Conservation (phyloP, 2,888 invertebrate genomes). For the Polydesmus complanatus region DNA sequence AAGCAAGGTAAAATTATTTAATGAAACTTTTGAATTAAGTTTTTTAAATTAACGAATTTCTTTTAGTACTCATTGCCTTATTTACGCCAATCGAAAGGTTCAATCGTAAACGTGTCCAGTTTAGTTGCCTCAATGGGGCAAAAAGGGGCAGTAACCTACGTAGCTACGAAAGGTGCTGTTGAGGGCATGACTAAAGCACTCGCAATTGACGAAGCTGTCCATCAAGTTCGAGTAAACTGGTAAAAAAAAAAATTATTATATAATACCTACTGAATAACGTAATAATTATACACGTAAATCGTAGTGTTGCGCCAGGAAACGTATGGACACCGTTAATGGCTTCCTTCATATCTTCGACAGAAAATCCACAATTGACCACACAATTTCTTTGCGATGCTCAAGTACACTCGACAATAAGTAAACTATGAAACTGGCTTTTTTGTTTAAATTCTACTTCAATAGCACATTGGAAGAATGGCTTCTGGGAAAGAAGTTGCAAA, state of each 20-base stretch:
- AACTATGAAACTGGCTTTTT: not conserved
- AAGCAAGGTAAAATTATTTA: slow-evolving; percentile 7
- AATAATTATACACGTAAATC: no score
- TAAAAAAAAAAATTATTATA: not conserved
- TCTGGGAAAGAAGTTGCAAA: slow-evolving; percentile 13
- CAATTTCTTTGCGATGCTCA: not conserved
- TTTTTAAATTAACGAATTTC: not conserved
- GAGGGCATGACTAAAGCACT: slow-evolving; percentile 15
- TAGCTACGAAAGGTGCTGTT: slow-evolving; percentile 14
- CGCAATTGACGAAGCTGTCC: slow-evolving; percentile 14
- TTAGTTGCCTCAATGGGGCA: slow-evolving; percentile 12
- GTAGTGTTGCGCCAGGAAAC: slow-evolving; percentile 10
- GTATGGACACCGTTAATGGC: slow-evolving; percentile 1
- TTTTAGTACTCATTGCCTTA: slow-evolving; percentile 13
- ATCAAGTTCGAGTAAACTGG: slow-evolving; percentile 15
- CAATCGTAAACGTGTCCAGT: slow-evolving; percentile 14
- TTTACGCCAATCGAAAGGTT: slow-evolving; percentile 12
- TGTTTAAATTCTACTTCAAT: not conserved
- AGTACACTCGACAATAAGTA: no score
- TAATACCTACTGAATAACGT: not conserved
- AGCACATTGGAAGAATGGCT: slow-evolving; percentile 2
- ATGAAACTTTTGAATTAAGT: not conserved
- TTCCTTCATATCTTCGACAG: not conserved
- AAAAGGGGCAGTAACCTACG: slow-evolving; percentile 9
- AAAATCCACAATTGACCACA: not conserved